Evolutionary conservation across 2,113 vertebrate species (phyloP).

Genomic region (Pan troglodytes): NHGRI_mPanTro3-v2.1_pri NC_072411.2:94584001-94584500

Average conservation of each 20-base stretch:
- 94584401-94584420: background rate
- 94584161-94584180: background rate
- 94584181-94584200: background rate
- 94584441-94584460: background rate
- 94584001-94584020: background rate
- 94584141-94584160: background rate
- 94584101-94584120: background rate
- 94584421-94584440: background rate
- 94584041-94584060: background rate
- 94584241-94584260: background rate
- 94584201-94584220: background rate
- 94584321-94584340: background rate
- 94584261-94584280: background rate
- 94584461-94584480: background rate
- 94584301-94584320: background rate
- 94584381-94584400: rapidly evolving
- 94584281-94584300: background rate
- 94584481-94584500: background rate
- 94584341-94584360: background rate
- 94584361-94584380: background rate
- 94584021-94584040: background rate
- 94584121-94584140: background rate
- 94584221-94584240: background rate
- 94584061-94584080: background rate
- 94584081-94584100: background rate